These are phyloP conservation scores for Drosophila flavopinicola DNA, from an alignment of 2,888 invertebrate genomes.

Conservation along the genomic window DNA sequence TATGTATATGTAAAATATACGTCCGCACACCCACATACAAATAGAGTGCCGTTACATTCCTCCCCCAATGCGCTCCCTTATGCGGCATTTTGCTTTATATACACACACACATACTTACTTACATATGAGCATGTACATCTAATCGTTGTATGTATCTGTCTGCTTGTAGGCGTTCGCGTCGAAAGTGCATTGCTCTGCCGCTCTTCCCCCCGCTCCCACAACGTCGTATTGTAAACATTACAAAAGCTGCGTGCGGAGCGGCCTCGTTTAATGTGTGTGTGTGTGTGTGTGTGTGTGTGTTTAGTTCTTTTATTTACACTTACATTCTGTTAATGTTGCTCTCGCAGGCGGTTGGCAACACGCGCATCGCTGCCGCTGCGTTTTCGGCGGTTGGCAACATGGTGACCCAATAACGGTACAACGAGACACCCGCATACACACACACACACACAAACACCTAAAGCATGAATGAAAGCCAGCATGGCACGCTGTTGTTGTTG, in stretches of 20 bases:
- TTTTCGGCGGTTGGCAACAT: conserved; percentile 79
- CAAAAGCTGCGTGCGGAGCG: conserved; percentile 71
- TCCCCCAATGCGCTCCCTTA: conserved; percentile 68
- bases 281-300: conserved; percentile 38
- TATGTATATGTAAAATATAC: conserved; percentile 6
- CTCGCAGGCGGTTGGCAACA: conserved; percentile 65
- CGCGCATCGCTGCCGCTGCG: conserved; percentile 47
- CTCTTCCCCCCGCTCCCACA: conserved; percentile 29
- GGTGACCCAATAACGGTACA: conserved; percentile 76
- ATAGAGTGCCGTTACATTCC: conserved; percentile 62
- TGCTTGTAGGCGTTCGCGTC: conserved; percentile 54
- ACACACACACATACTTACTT: conserved; percentile 10
- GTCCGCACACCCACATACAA: conserved; percentile 10
- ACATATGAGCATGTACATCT: conserved; percentile 22
- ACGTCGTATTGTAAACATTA: conserved; percentile 65
- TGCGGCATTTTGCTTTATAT: conserved; percentile 62
- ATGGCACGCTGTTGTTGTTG: conserved; percentile 43
- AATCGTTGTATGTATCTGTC: conserved; percentile 58
- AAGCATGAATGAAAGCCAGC: conserved; percentile 68
- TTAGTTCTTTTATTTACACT: conserved; percentile 54
- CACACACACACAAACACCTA: conserved; percentile 3
- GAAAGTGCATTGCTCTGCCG: conserved; percentile 73
- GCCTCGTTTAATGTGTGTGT: conserved; percentile 63
- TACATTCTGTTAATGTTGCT: conserved; percentile 52
- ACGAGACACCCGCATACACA: conserved; percentile 39